Percentiles rank a stretch among this genome's conserved stretches.
Conservation (phyloP, 2,888 invertebrate genomes). For the Chesias legatella region DNA sequence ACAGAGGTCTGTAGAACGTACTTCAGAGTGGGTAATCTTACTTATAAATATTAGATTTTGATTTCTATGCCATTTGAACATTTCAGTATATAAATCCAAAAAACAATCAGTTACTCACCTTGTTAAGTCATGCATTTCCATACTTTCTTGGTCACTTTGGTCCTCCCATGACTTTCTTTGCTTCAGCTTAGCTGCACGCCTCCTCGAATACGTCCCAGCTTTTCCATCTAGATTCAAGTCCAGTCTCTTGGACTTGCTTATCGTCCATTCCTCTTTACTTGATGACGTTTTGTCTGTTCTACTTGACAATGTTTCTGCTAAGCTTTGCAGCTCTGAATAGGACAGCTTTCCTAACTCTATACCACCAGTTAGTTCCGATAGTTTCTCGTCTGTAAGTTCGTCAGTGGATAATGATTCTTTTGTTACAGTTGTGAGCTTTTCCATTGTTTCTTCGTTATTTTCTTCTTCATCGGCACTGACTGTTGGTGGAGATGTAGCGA, state of each 20-base stretch:
- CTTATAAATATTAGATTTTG: no score
- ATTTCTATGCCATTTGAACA: no score
- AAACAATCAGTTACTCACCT: constrained; percentile 41
- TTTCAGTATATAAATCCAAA: no score
- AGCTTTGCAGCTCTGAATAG: constrained; percentile 65
- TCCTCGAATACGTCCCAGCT: constrained; percentile 75
- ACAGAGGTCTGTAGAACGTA: constrained; percentile 54
- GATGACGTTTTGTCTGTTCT: constrained; percentile 65
- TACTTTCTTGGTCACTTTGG: constrained; percentile 84
- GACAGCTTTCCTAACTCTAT: constrained; percentile 67
- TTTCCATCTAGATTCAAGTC: constrained; percentile 71
- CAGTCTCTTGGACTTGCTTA: constrained; percentile 65
- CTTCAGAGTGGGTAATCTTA: constrained; percentile 17
- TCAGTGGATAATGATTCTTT: constrained; percentile 39
- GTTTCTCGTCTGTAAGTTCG: constrained; percentile 61
- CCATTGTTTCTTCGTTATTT: constrained; percentile 34
- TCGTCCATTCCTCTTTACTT: constrained; percentile 70
- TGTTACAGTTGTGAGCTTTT: constrained; percentile 14
- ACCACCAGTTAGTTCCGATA: constrained; percentile 64
- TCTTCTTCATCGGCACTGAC: constrained; percentile 57
- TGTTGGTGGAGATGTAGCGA: constrained; percentile 81
- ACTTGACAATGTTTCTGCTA: constrained; percentile 66
- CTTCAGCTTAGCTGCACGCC: constrained; percentile 67
- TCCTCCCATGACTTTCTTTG: constrained; percentile 86
- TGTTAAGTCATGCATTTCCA: constrained; percentile 84